Percentiles rank a stretch among this genome's conserved stretches.
phyloP scores from a whole-genome alignment of 2,797 vertebrate genomes.

The Carduelis carduelis region DNA sequence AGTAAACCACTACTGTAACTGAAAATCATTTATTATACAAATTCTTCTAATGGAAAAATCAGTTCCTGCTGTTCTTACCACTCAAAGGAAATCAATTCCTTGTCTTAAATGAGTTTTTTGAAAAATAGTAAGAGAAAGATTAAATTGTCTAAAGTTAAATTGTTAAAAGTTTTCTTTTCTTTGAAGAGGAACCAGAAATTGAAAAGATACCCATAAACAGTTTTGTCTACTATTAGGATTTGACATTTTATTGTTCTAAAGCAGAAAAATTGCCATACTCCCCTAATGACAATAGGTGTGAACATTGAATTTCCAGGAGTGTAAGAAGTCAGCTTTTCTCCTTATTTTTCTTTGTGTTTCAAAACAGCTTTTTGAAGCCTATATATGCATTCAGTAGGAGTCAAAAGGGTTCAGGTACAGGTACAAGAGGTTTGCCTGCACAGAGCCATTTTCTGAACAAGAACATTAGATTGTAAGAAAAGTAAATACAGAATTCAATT shows the following conservation, averaged over 20 bases:
- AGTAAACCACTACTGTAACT: not conserved
- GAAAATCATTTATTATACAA: not conserved
- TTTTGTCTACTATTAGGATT: not conserved
- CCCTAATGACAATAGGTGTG: not conserved
- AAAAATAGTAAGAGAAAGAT: not conserved
- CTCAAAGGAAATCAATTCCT: not conserved
- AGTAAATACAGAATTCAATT: not conserved
- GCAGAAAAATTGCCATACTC: not conserved
- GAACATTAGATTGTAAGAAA: not conserved
- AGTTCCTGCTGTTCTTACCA: not conserved
- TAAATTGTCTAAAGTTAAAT: not conserved
- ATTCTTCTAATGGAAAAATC: not conserved
- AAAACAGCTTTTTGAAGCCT: not conserved
- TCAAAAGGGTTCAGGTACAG: not conserved
- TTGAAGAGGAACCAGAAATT: not conserved
- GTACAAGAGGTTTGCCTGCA: not conserved
- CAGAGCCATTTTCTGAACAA: not conserved
- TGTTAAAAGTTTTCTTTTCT: not conserved
- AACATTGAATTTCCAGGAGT: not conserved
- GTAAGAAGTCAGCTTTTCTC: not conserved
- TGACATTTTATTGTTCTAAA: not conserved
- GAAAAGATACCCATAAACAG: not conserved
- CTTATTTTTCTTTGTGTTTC: not conserved
- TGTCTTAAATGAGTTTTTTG: not conserved
- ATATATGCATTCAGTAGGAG: not conserved